Base-by-base conservation (phyloP, 1,140 invertebrate species). In the Drosophila lini region DNA sequence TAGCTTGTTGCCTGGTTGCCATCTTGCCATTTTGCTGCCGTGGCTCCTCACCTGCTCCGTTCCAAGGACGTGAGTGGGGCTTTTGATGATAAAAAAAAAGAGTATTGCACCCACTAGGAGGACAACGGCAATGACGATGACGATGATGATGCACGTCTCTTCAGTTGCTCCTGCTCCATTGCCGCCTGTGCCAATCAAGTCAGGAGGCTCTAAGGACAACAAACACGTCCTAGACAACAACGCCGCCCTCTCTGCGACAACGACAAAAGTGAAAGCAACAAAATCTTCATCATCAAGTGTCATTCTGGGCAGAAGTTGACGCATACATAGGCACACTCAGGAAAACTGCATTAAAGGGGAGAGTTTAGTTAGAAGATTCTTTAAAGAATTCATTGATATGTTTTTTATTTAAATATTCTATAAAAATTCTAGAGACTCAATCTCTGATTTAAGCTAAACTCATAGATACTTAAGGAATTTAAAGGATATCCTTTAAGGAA, bases 201-300 rank as follows among this genome's bases (percentile, higher is more conserved):
- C 73, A 62, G 80, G 45, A 53, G 50, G 68, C 52, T 71, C 40
- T 48, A 70, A 59, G 65, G 65, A 59, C 42, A 58, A 58, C 64
- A 48, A 36, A 45, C 62, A 44, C 13, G 36, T 22, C 28, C 40
- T 16, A 19, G 16, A 34, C 40, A 32, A 64, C 22, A 79, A 79
- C 71, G 56, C 57, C 55, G 61, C 57, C 59, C 42, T 44, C 47
- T 38, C 42, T 41, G 53, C 38, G 28, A 63, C 70, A 76, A 74
- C 57, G 77, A 58, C 80, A 89, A 89, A 89, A 89, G 84, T 89
- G 85, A 89, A 89, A 89, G 85, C 84, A 89, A 84, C 78, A 90
- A 89, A 89, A 90, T 89, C 85, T 89, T 89, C 84, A 89, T 84
- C 84, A 90, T 89, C 85, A 90, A 89, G 85, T 89, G 85, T 84